Percentiles rank a stretch among this genome's conserved stretches.
phyloP scores from a whole-genome alignment of 2,113 vertebrate genomes.

The Sphaerodactylus townsendi region DNA sequence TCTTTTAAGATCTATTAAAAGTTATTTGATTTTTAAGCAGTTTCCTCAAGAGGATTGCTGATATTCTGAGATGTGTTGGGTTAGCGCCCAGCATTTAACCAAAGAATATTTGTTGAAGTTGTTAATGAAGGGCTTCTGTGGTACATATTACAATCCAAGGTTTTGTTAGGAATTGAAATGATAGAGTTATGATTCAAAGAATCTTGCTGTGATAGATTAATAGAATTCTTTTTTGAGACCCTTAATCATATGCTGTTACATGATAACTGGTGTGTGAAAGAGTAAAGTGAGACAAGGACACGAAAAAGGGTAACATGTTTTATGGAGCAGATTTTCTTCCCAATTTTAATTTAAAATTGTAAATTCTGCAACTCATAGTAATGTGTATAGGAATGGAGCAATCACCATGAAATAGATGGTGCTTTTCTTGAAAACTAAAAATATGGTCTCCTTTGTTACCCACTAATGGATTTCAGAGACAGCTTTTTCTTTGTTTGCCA shows the following conservation, averaged over 20 bases:
- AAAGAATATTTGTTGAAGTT: slow-evolving; percentile 39
- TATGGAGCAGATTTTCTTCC: slow-evolving; percentile 23
- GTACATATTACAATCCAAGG: slow-evolving; percentile 18
- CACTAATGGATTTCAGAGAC: slow-evolving; percentile 46
- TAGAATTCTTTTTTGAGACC: slow-evolving; percentile 14
- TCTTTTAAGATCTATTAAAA: slow-evolving; percentile 53
- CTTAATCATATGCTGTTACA: slow-evolving; percentile 6
- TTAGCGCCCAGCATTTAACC: slow-evolving; percentile 37
- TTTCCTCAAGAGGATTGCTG: slow-evolving; percentile 45
- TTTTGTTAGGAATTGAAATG: slow-evolving; percentile 14
- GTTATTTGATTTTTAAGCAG: slow-evolving; percentile 43
- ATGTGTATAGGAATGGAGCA: slow-evolving; percentile 20
- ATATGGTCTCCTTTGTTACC: slow-evolving; percentile 4
- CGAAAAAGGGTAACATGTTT: slow-evolving; percentile 29
- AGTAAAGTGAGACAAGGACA: slow-evolving; percentile 36
- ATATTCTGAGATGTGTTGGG: slow-evolving; percentile 46
- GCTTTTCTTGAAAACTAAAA: slow-evolving; percentile 31
- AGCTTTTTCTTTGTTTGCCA: slow-evolving; percentile 47
- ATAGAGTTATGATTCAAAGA: slow-evolving; percentile 28
- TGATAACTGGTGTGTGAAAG: slow-evolving; percentile 38
- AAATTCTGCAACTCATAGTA: slow-evolving; percentile 38
- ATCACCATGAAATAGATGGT: neutral
- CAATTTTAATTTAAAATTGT: slow-evolving; percentile 6
- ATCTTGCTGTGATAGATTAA: slow-evolving; percentile 1
- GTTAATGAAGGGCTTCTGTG: slow-evolving; percentile 39